Conservation (phyloP, 2,888 invertebrate genomes). For the Drosophila algonquin region DNA sequence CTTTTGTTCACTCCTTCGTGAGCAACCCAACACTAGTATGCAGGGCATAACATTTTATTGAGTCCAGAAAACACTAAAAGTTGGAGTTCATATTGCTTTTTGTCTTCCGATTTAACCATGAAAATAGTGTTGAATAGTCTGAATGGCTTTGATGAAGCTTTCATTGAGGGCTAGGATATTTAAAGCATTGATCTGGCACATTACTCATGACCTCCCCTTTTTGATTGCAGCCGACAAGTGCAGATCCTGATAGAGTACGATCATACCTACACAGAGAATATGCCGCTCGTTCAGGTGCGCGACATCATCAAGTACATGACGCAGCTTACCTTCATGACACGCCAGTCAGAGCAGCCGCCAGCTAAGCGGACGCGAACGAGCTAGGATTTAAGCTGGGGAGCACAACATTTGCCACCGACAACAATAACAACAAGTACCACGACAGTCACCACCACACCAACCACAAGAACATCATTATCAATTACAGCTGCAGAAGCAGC, state of each 20-base stretch:
- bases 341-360: conserved; percentile 83
- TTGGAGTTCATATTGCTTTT: too few species aligned
- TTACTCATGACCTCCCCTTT: not conserved
- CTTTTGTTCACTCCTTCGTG: too few species aligned
- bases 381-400: conserved; percentile 85
- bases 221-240: conserved; percentile 87
- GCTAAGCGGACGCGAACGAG: conserved; percentile 83
- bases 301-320: conserved; percentile 94
- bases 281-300: conserved; percentile 92
- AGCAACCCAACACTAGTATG: too few species aligned
- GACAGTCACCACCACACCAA: conserved; percentile 27
- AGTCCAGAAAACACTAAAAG: too few species aligned
- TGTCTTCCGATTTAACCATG: too few species aligned
- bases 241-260: conserved; percentile 90
- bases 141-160: too few species aligned
- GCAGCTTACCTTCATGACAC: conserved; percentile 93
- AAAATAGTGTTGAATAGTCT: too few species aligned
- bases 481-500: conserved; percentile 28
- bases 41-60: too few species aligned
- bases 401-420: conserved; percentile 82
- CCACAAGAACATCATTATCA: conserved; percentile 26
- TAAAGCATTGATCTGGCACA: too few species aligned
- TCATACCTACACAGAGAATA: conserved; percentile 89
- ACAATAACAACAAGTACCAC: conserved; percentile 64
- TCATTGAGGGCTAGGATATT: too few species aligned